Evolutionary conservation across 2,113 vertebrate genomes (phyloP).

Genomic region (Taxidea taxus): DNA sequence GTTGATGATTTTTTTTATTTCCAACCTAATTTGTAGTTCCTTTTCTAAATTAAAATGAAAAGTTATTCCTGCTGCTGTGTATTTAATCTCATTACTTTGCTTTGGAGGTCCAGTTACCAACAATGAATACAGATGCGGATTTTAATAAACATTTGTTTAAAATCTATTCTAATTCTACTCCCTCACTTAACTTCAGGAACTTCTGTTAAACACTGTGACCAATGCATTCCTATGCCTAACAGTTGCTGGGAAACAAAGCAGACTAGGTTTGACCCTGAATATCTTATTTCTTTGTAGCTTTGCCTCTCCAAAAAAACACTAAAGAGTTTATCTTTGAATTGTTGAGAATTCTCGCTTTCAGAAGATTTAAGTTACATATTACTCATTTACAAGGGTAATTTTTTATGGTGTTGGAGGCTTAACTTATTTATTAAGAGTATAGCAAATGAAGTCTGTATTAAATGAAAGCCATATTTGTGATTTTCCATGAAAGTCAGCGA

Average conservation of each 20-base stretch:
- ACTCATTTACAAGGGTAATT: conserved; percentile 36
- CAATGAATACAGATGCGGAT: not conserved
- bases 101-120: conserved; percentile 16
- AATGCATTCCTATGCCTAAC: not conserved
- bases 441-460: conserved; percentile 30
- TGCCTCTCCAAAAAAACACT: not conserved
- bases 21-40: not conserved
- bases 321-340: not conserved
- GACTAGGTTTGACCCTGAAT: not conserved
- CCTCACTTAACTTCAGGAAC: conserved; percentile 5
- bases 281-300: not conserved
- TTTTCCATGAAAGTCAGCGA: not conserved
- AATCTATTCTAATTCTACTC: not conserved
- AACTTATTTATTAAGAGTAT: conserved; percentile 42
- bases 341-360: not conserved
- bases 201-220: not conserved
- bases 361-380: not conserved
- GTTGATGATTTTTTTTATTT: not conserved
- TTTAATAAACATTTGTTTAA: conserved; percentile 43
- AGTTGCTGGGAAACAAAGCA: not conserved
- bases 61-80: not conserved
- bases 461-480: conserved; percentile 68
- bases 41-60: not conserved
- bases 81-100: not conserved
- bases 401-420: conserved; percentile 35